Base-by-base conservation (phyloP, 2,888 invertebrate genomes). In the Sinhomidia bicolor region DNA sequence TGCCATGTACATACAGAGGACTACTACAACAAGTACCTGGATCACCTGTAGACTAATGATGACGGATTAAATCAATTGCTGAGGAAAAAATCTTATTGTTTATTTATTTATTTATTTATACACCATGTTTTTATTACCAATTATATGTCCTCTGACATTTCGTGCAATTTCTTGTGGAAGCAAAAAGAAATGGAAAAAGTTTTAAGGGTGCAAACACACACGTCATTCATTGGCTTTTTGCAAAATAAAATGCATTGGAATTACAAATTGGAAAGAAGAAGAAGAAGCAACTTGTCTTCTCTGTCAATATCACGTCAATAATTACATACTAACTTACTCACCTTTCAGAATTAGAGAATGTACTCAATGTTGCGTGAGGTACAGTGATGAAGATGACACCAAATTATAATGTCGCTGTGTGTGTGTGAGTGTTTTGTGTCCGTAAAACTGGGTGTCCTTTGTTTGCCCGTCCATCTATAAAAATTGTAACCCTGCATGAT, bases 291-390 rank as follows among this genome's bases (percentile, higher is more conserved):
- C 76, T 76, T 51, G 76, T 76, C 76, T 54, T 76, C 51, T 76
- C 76, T 76, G 76, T 76, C 76, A 76, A 76, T 76, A 76, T 54
- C 76, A 76, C 32, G 76, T 76, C 76, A 54, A 76, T 76, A 76
- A 76, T 76, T 54, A 47, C 12, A 47, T 47, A 54, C 51, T 76
- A 7, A 36, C 36, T 36, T 36, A 36, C 36, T 36, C 36, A 54
- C 51, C 76, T 54, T 54, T 51, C 51, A 14, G 54, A 32, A 47
- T 76, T 20, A 14, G 17, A 14, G 17, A 6, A 26, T 26, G 51
- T 10, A 76, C 0, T 54, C 9, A 51, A 36, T 7, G 5, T 74
- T 47, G 29, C n/a, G 26, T 32, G 76, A 76, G 26, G 29, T 26
- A 20, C 41, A 26, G 62, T 41, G 41, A 29, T 76, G 76, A 76